Evolutionary conservation across 2,113 vertebrate genomes (phyloP).

Genomic region (Alouatta palliata): DNA sequence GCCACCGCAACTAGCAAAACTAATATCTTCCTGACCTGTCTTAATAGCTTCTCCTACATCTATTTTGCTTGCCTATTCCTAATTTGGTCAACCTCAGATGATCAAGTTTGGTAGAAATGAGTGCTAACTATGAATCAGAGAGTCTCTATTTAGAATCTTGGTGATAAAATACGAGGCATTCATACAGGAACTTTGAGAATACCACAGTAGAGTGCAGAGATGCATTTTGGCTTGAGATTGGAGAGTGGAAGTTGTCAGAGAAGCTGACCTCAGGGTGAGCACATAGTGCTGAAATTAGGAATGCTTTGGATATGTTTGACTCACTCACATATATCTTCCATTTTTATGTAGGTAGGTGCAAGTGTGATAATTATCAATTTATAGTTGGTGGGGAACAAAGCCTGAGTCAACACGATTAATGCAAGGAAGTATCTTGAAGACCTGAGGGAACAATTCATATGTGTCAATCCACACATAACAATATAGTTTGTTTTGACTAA

Average conservation of each 20-base stretch:
- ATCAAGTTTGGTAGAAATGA: neutral
- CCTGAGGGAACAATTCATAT: neutral
- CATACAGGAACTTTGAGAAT: neutral
- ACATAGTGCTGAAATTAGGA: neutral
- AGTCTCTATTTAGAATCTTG: neutral
- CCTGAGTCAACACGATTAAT: neutral
- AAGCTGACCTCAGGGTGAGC: neutral
- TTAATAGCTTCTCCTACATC: neutral
- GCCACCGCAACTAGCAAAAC: too few relatives aligned
- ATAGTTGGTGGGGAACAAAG: neutral
- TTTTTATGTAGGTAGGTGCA: neutral
- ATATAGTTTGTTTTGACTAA: neutral
- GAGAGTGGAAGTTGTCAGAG: neutral
- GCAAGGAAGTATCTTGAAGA: neutral
- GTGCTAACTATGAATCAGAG: neutral
- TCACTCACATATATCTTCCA: neutral
- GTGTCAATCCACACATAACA: neutral
- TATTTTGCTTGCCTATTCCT: neutral
- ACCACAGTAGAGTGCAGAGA: neutral
- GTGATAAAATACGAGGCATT: neutral
- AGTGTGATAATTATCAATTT: neutral
- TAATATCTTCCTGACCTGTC: neutral
- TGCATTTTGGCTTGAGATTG: neutral
- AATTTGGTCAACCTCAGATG: neutral
- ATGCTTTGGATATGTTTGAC: neutral